Evolutionary conservation across 1,140 invertebrate species (phyloP).

Genomic region (Planococcus citri): DNA sequence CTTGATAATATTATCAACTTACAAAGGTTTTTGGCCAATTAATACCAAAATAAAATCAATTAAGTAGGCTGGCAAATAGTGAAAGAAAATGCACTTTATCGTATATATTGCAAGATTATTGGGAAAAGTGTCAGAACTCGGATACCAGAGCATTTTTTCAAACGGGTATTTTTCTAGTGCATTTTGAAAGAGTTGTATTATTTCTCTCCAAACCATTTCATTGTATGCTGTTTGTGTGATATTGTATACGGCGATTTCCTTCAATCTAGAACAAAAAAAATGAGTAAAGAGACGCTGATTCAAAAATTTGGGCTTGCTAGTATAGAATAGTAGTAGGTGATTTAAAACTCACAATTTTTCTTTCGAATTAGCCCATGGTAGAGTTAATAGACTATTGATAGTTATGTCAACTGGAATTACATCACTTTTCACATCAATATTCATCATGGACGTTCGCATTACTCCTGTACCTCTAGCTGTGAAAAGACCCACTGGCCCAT

Average conservation of each 20-base stretch:
- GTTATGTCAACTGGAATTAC: constrained; percentile 77
- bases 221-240: constrained; percentile 51
- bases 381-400: constrained; percentile 45
- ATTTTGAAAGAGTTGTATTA: constrained; percentile 54
- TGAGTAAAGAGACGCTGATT: neutral
- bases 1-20: constrained; percentile 36
- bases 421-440: constrained; percentile 58
- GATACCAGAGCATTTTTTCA: constrained; percentile 69
- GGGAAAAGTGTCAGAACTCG: constrained; percentile 58
- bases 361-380: constrained; percentile 21
- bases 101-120: constrained; percentile 55
- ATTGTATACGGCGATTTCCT: constrained; percentile 58
- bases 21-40: constrained; percentile 71
- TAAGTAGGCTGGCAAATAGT: constrained; percentile 71
- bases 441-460: constrained; percentile 68
- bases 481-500: constrained; percentile 66
- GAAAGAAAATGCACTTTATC: constrained; percentile 64
- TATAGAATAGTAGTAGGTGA: no score
- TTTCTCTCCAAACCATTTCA: constrained; percentile 64
- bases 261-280: constrained; percentile 37
- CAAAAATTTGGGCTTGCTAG: no score
- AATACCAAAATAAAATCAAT: constrained; percentile 69
- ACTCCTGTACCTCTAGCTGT: constrained; percentile 70
- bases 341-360: neutral
- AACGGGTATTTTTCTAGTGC: constrained; percentile 59